Base-by-base conservation (phyloP, 2,113 vertebrate genomes). In the Nycticorax nycticorax region DNA sequence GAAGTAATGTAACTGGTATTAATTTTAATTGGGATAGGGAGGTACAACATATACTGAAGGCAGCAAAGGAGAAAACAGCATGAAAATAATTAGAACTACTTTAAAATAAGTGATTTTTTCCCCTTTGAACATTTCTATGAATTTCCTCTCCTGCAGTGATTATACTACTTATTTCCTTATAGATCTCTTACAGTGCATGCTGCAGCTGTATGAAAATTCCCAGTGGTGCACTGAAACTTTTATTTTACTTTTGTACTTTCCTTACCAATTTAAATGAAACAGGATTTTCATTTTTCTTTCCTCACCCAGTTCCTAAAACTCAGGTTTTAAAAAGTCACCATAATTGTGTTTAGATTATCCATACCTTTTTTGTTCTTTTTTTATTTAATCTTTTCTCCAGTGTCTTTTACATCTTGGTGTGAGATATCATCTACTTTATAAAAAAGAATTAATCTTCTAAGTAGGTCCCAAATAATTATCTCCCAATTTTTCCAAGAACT, bases 1-100 rank as follows among this genome's bases (percentile, higher is more conserved):
- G 68, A 88, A 88, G 28, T 57, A 77, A 74, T 20, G 12, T 52
- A 57, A 43, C 30, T 64, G n/a, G 11, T 53, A 76, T 41, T 80
- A 55, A 79, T 87, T 94, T 88, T 47, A 55, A 41, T 52, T 74
- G 50, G 5, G 6, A 59, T 69, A 63, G 67, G 79, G 33, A 62
- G 4, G 50, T 92, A 55, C 10, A 80, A 32, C 8, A 62, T 32
- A 27, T 39, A 45, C 7, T 69, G 30, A 83, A 93, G 12, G n/a
- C 1, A 73, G 21, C 13, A 85, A 90, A 90, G 63, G 9, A 75
- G 37, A 79, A 71, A 88, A 60, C 28, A 92, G 69, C 41, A 43
- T 73, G 92, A 74, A 96, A 93, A 93, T 79, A 85, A 95, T 92
- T 77, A 94, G 19, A 18, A 59, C 23, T 33, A 30, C 80, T 88